Evolutionary conservation across 2,113 vertebrate genomes (phyloP), one percentile per base, ranked within the genome.

Genomic region (Mastomys coucha): DNA sequence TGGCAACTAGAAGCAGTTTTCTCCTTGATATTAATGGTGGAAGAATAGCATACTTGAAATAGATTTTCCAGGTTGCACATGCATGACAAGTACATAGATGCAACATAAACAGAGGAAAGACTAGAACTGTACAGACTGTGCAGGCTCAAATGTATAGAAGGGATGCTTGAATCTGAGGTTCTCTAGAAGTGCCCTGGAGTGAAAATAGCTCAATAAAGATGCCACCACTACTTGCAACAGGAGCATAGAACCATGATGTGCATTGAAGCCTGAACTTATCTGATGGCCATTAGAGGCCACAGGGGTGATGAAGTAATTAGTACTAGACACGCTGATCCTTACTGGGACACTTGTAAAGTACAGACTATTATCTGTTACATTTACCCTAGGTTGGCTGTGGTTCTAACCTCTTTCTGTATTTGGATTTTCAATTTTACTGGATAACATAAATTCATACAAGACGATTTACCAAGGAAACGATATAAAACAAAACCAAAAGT

Each of bases 71-170:
- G 26, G 39, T 20, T 63, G n/a, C 28, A 17, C 13, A 42, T 33
- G 12, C 31, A 17, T 49, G 9, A 33, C 5, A 33, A 45, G 4
- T 1, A 31, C 12, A 17, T 42, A 33, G 42, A 20, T 20, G 1
- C 14, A 49, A 7, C 9, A 2, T 85, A 14, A 12, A 8, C 0
- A 20, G 42, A 31, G 42, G 16, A 1, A 33, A 20, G 2, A 56
- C 19, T 82, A 10, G 33, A 82, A 19, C 2, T n/a, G 5, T 11
- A 24, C 33, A 24, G 8, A 33, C 36, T n/a, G 17, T 39, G 17
- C 28, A 36, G 7, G 31, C 45, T 28, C 28, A 51, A 10, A 78
- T 51, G 45, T 53, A 24, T 51, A 28, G 49, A 19, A 80, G 31
- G 17, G 49, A 80, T 20, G 26, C 26, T 12, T n/a, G 51, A n/a